Percentiles rank a stretch among this genome's conserved stretches.
Evolutionary conservation across 2,797 vertebrate species (phyloP).

Genomic region (Hylomyscus alleni): DNA sequence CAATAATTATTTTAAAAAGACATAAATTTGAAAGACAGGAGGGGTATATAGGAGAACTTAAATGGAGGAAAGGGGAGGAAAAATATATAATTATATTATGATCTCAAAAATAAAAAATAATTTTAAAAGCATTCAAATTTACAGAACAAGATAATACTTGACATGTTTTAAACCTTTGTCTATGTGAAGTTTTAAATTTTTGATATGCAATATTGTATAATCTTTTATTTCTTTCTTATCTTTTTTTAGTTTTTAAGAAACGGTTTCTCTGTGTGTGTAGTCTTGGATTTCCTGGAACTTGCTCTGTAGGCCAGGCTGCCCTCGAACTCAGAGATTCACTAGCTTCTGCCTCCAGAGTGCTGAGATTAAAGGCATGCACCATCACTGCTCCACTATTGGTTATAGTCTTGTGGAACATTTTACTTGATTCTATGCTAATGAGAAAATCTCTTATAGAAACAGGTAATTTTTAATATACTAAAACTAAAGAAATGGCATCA

Average conservation of each 20-base stretch:
- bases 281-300: neutral
- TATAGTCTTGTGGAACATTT: slow-evolving; percentile 6
- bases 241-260: neutral
- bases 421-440: slow-evolving; percentile 22
- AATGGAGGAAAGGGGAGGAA: neutral
- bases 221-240: neutral
- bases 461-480: slow-evolving; percentile 26
- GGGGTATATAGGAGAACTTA: neutral
- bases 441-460: slow-evolving; percentile 17
- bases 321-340: neutral
- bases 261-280: neutral
- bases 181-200: slow-evolving; percentile 18
- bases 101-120: neutral
- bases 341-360: neutral
- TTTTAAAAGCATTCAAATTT: slow-evolving; percentile 29
- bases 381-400: neutral
- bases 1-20: neutral
- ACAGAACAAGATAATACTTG: slow-evolving; percentile 38
- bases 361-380: neutral
- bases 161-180: slow-evolving; percentile 17
- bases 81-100: neutral
- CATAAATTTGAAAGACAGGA: neutral
- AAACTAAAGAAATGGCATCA: slow-evolving; percentile 52
- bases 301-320: neutral
- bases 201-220: neutral